Conservation (phyloP, 1,140 invertebrate genomes). For the Mizuhopecten yessoensis region DNA sequence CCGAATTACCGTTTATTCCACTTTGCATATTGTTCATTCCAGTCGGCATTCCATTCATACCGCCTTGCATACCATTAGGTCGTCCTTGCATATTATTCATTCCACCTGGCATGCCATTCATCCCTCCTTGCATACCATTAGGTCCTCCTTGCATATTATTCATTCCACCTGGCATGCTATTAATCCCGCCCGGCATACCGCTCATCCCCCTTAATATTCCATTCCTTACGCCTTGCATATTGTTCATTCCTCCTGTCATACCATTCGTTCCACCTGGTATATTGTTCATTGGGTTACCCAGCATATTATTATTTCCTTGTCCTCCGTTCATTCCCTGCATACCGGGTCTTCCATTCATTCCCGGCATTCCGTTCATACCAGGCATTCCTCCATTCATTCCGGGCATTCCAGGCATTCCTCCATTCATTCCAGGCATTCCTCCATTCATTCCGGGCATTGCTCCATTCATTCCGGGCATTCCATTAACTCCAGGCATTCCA, state of each 20-base stretch:
- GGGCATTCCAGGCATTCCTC: constrained; percentile 15
- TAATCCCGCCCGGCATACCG: neutral
- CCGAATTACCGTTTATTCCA: too few relatives aligned
- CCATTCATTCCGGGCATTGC: neutral
- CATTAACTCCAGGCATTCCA: neutral
- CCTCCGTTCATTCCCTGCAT: constrained; percentile 36
- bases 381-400: neutral
- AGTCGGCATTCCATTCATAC: neutral
- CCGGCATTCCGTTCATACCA: neutral
- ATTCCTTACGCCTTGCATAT: neutral
- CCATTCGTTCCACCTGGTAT: neutral
- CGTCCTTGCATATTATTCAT: neutral
- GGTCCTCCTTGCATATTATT: neutral
- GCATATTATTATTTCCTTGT: neutral
- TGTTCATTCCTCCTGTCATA: constrained; percentile 44
- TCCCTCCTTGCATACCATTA: neutral
- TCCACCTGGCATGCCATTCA: neutral
- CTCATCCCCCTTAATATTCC: too few relatives aligned
- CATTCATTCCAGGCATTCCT: constrained; percentile 2
- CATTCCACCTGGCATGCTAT: neutral
- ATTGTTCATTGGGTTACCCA: neutral
- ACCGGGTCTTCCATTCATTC: constrained; percentile 23
- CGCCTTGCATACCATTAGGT: neutral
- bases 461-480: constrained; percentile 22
- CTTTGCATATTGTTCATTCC: neutral